Evolutionary conservation across 2,888 invertebrate species (phyloP).

Genomic region (Drosophila vallismaia): DNA sequence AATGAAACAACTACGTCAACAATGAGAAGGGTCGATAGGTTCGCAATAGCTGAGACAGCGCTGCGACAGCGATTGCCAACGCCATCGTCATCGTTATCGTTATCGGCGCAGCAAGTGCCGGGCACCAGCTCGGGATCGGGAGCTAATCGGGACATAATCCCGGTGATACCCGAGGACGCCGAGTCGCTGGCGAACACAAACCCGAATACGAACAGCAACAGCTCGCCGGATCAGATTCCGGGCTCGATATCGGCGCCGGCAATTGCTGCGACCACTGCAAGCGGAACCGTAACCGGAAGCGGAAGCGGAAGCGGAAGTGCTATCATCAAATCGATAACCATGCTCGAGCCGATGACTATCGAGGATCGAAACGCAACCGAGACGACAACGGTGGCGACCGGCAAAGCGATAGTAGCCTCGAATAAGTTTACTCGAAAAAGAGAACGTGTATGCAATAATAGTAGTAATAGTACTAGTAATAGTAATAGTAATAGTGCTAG

Average conservation of each 20-base stretch:
- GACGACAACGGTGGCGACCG: slow-evolving; percentile 11
- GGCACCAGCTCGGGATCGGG: not conserved
- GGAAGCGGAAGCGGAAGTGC: slow-evolving; percentile 21
- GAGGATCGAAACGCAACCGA: slow-evolving; percentile 12
- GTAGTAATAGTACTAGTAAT: slow-evolving; percentile 81
- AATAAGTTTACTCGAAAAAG: slow-evolving; percentile 83
- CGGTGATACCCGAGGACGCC: slow-evolving; percentile 74
- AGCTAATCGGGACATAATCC: slow-evolving; percentile 42
- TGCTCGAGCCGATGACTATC: slow-evolving; percentile 36
- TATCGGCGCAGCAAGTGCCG: slow-evolving; percentile 30
- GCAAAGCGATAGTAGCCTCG: slow-evolving; percentile 20
- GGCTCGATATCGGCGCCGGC: slow-evolving; percentile 38
- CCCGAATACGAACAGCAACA: slow-evolving; percentile 44
- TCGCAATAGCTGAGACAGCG: slow-evolving; percentile 47
- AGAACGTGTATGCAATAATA: slow-evolving; percentile 83
- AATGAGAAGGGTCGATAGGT: slow-evolving; percentile 31
- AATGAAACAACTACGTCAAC: slow-evolving; percentile 34
- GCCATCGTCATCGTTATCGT: slow-evolving; percentile 35
- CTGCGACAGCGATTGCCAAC: slow-evolving; percentile 62
- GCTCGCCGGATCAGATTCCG: slow-evolving; percentile 60
- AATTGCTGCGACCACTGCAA: slow-evolving; percentile 1
- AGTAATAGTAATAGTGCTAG: slow-evolving; percentile 78
- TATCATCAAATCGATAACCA: slow-evolving; percentile 39
- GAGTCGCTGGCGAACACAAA: slow-evolving; percentile 55
- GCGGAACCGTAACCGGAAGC: not conserved